Evolutionary conservation across 2,888 invertebrate species (phyloP).

Genomic region (Callimorpha dominula): DNA sequence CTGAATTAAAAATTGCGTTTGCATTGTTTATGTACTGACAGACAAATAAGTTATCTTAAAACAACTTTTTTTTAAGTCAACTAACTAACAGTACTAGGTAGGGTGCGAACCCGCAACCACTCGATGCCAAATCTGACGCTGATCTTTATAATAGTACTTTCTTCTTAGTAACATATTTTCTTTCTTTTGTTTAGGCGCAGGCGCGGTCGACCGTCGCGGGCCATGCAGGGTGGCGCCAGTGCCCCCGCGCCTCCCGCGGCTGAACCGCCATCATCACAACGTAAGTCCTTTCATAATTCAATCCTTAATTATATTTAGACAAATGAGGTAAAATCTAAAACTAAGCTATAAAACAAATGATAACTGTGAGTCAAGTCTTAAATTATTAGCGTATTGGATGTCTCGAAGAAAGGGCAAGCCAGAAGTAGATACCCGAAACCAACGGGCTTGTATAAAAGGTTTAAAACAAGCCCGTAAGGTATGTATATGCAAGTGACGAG

Average conservation of each 20-base stretch:
- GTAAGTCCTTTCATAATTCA: constrained; percentile 63
- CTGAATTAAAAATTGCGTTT: not conserved
- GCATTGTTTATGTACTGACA: not conserved
- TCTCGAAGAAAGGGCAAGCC: not conserved
- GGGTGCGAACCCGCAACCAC: not conserved
- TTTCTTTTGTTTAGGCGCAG: constrained; percentile 65
- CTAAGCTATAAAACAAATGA: not conserved
- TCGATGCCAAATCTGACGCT: not conserved
- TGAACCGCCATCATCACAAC: constrained; percentile 76
- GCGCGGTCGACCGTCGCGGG: constrained; percentile 78
- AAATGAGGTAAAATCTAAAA: not conserved
- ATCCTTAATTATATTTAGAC: not conserved
- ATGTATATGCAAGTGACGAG: not conserved
- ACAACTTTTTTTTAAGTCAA: too few relatives aligned
- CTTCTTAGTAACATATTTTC: not conserved
- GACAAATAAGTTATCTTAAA: too few relatives aligned
- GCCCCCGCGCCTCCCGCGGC: constrained; percentile 82
- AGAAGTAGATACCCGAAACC: too few relatives aligned
- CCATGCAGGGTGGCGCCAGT: constrained; percentile 82
- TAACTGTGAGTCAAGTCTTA: not conserved
- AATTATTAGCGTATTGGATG: not conserved
- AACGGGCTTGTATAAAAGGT: not conserved
- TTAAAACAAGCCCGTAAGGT: not conserved
- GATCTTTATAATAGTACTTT: not conserved
- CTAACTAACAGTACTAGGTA: not conserved